Evolutionary conservation across 2,113 vertebrate genomes (phyloP), one percentile per base, ranked within the genome.

Genomic region (Entelurus aequoreus): DNA sequence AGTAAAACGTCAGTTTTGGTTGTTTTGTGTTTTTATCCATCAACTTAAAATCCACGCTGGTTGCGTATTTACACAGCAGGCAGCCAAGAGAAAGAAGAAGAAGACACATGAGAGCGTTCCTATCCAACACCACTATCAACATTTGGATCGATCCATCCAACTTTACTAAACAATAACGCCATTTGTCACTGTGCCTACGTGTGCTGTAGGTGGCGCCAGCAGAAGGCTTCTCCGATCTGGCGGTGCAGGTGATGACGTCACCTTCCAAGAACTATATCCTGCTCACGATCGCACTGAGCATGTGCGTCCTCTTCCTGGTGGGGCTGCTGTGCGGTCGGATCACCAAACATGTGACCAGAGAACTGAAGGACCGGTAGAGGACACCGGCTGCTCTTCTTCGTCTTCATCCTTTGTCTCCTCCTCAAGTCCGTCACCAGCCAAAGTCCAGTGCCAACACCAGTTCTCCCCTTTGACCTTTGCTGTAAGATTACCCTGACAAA

Each of bases 331-430:
- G 96, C 63, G 97, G 97, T 66, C 94, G 97, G 51, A 94, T 98
- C 88, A 99, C 97, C 69, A 99, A 99, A 84, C 90, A 93, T 36
- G 94, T 98, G 84, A 94, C 94, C 86, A 95, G 88, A 68, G 82
- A 98, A 92, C 93, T 97, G 78, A 99, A 99, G 88, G 92, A 98
- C 93, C 95, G 96, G 93, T 99, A 99, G 92, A 97, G 87, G 88
- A 92, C 72, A 48, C 63, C 50, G 35, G 21, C 52, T 5, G 47
- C 59, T 35, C 11, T 8, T 11, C 48, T 19, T n/a, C n/a, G n/a
- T 37, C 2, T 7, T 21, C 11, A 13, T 50, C 46, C 28, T 40
- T 47, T 5, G 48, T 56, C 6, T 63, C 47, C 4, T 65, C 60
- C 11, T 70, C 63, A 48, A 1, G 63, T 75, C 66, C 69, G 55